Evolutionary conservation across 37 sponge, comb jelly and placozoan species (phyloP), one percentile per base, ranked within the genome.

Genomic region (Lycopodina hypogea): DNA sequence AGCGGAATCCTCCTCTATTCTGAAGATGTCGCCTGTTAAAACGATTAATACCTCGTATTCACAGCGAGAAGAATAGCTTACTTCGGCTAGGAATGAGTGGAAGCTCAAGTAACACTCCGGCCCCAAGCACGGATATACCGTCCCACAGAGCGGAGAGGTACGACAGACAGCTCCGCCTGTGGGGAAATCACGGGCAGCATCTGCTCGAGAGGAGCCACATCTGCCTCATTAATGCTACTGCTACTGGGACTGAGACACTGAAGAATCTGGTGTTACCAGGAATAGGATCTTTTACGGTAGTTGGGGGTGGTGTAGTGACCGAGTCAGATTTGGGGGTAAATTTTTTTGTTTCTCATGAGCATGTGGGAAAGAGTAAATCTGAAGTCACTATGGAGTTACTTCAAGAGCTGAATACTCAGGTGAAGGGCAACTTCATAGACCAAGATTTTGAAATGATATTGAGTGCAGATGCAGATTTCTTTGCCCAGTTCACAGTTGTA

Each of bases 241-340:
- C 94, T 0, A 78, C 84, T 0, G 99, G 99, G 22, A 86, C 96
- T 21, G 99, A 98, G 79, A 88, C 80, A 0, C 64, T 98, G 56
- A 98, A 98, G 64, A 98, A 93, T 73, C 70, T 98, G 0, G 90
- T 98, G 0, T 84, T 98, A 2, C 96, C 99, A 0, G 99, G 99
- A 1, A 82, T 93, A 70, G 92, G 92, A 14, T 73, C 64, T 9
- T 91, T 96, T 52, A 90, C 94, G 1, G 80, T 96, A 8, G 78
- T 96, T 0, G 97, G 93, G 41, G 64, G 42, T 40, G 69, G 82
- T 14, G 41, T 28, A 32, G 89, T 96, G 3, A 59, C 60, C 2
- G 64, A 42, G 8, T 66, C 33, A 38, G 94, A 93, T 42, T 39
- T 93, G 8, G 97, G 94, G 22, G 63, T 41, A 51, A 96, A 94